A percentile compares a stretch with the other conserved stretches of the same genome.
These are phyloP conservation scores for Megastigmus dorsalis DNA, from an alignment of 2,888 invertebrate genomes.

Conservation along the genomic window DNA sequence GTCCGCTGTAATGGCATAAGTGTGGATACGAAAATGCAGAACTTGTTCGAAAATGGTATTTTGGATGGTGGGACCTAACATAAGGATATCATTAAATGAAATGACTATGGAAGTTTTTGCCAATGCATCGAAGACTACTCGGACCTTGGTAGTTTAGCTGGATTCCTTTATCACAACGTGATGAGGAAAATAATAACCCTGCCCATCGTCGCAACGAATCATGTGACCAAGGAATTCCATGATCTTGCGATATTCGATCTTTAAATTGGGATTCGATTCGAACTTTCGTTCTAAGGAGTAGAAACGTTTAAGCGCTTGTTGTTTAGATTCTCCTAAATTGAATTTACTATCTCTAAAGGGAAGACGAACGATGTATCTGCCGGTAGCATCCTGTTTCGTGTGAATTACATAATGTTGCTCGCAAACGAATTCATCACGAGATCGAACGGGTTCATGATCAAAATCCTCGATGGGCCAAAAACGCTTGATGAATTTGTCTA, in stretches of 20 bases:
- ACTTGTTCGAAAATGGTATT: background rate
- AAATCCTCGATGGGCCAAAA: conserved; percentile 37
- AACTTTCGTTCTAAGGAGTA: background rate
- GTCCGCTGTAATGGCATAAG: conserved; percentile 30
- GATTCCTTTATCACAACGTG: conserved; percentile 10
- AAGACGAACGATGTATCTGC: background rate
- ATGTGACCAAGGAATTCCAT: conserved; percentile 29
- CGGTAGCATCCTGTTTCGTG: background rate
- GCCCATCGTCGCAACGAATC: background rate
- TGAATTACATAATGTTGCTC: conserved; percentile 29
- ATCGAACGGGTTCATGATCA: background rate
- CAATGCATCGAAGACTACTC: conserved; percentile 18
- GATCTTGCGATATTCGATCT: background rate
- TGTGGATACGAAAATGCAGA: conserved; percentile 24
- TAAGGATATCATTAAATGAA: background rate
- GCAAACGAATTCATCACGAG: background rate
- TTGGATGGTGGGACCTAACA: conserved; percentile 19
- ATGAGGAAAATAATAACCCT: conserved; percentile 23
- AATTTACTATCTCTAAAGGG: background rate
- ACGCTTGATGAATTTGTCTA: background rate
- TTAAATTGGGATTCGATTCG: background rate
- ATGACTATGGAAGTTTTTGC: background rate
- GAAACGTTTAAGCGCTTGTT: background rate
- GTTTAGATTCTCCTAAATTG: background rate
- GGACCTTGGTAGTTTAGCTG: background rate